Conservation (phyloP, 2,113 vertebrate genomes). For the Pan paniscus region DNA sequence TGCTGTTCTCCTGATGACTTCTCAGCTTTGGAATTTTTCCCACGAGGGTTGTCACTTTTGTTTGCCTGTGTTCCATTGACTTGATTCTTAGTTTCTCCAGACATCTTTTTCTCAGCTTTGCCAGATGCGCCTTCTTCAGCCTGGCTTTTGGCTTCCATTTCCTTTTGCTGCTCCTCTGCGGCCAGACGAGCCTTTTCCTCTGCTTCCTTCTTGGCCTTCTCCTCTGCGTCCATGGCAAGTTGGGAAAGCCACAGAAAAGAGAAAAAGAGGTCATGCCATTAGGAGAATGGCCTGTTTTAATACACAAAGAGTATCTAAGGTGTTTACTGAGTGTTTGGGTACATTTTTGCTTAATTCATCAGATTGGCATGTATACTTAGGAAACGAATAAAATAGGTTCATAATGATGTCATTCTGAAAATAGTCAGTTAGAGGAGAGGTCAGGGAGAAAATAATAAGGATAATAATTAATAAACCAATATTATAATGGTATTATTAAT, state of each 20-base stretch:
- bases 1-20: constrained; percentile 57
- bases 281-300: background rate
- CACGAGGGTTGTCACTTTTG: constrained; percentile 57
- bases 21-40: constrained; percentile 72
- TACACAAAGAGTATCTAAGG: background rate
- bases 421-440: background rate
- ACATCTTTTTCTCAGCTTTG: constrained; percentile 56
- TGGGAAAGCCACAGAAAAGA: background rate
- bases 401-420: background rate
- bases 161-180: constrained; percentile 85
- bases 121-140: constrained; percentile 62
- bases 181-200: constrained; percentile 89
- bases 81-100: constrained; percentile 67
- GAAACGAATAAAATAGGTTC: background rate
- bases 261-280: background rate
- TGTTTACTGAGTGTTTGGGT: background rate
- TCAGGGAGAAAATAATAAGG: background rate
- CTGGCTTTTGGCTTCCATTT: constrained; percentile 78
- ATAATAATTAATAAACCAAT: background rate
- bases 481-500: background rate
- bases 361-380: background rate
- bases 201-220: constrained; percentile 85
- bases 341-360: background rate
- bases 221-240: constrained; percentile 63
- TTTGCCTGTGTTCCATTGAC: constrained; percentile 64